These are phyloP conservation scores for Prunella himalayana DNA, from an alignment of 2,113 vertebrate species.

Conservation along the genomic window DNA sequence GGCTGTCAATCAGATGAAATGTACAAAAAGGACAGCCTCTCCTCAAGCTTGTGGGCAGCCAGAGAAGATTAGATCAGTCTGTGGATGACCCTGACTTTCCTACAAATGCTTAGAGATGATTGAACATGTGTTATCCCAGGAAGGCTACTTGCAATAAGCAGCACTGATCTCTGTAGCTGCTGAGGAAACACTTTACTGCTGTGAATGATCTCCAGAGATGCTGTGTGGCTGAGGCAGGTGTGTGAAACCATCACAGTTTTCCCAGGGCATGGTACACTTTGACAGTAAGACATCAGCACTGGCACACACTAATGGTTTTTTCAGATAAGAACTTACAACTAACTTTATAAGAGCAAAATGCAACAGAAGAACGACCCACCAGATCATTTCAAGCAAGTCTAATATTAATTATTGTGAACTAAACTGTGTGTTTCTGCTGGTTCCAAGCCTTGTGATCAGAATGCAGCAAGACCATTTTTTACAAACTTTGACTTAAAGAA, in stretches of 20 bases:
- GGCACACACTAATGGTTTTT: not conserved
- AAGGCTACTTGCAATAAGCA: not conserved
- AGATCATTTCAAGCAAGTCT: not conserved
- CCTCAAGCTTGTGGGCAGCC: not conserved
- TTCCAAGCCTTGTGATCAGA: not conserved
- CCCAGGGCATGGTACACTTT: not conserved
- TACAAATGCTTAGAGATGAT: not conserved
- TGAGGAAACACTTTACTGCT: not conserved
- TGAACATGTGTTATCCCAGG: not conserved
- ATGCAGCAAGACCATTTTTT: not conserved
- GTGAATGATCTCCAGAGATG: not conserved
- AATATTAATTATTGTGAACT: not conserved
- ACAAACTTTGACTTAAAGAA: not conserved
- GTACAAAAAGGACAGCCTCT: not conserved
- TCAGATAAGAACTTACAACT: not conserved
- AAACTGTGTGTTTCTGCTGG: not conserved
- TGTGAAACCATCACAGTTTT: not conserved
- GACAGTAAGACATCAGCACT: not conserved
- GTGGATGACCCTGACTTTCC: not conserved
- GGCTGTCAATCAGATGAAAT: not conserved
- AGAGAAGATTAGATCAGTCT: not conserved
- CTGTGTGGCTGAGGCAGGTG: accelerated
- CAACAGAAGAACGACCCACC: not conserved
- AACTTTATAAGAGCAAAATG: not conserved
- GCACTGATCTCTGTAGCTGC: not conserved